These are phyloP conservation scores for Tapirus terrestris DNA, from an alignment of 2,113 vertebrate genomes.

Conservation along the genomic window DNA sequence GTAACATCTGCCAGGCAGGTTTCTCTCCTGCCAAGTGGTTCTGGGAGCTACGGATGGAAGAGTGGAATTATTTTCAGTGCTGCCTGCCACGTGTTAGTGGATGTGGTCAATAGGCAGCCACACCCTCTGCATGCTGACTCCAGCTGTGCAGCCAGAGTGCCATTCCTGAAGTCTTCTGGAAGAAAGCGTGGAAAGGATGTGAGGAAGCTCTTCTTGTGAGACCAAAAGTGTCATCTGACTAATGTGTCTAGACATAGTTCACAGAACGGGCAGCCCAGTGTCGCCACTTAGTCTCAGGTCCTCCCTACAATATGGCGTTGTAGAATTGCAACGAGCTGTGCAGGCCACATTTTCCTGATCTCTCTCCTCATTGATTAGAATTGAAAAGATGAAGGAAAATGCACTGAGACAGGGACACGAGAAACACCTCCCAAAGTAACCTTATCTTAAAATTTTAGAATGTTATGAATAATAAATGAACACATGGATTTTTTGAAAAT, in stretches of 20 bases:
- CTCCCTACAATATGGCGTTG: neutral
- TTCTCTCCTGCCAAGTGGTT: conserved; percentile 5
- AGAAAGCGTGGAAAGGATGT: neutral
- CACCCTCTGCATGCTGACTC: neutral
- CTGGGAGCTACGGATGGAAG: neutral
- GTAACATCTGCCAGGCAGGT: neutral
- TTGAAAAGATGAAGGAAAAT: neutral
- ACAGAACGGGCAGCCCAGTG: neutral
- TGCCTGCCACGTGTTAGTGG: neutral
- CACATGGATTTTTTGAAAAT: neutral
- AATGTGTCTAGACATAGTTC: neutral
- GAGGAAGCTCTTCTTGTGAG: neutral
- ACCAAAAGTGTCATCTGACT: neutral
- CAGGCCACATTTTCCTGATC: neutral
- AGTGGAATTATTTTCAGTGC: conserved; percentile 22
- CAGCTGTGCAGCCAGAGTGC: neutral
- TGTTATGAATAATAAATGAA: neutral
- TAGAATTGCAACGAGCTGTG: neutral
- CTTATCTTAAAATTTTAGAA: conserved; percentile 24
- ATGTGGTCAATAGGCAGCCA: neutral
- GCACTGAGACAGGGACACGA: neutral
- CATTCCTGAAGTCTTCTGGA: neutral
- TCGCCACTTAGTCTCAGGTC: neutral
- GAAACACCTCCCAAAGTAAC: neutral
- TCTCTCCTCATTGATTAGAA: neutral